Base-by-base conservation (phyloP, 1,140 invertebrate species). In the Zaprionus nigranus region DNA sequence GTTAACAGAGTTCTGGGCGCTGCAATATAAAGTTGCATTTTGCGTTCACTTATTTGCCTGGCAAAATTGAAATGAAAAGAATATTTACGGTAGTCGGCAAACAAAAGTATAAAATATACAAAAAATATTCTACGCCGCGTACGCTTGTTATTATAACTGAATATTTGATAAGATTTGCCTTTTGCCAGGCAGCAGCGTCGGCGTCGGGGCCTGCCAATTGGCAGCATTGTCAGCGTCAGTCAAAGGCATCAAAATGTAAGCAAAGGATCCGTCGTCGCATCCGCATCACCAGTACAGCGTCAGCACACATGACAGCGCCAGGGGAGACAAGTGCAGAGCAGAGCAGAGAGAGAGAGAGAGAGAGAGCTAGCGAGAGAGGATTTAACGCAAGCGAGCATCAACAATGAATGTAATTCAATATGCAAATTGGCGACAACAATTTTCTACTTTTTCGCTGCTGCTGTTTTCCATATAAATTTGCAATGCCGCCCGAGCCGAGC, bases 371-470 rank as follows among this genome's bases (percentile, higher is more conserved):
- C 3, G 30, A 46, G 43, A 20, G 40, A 64, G 75, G 56, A 72
- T 65, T 70, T 75, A 77, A 81, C 67, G 49, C 69, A 74, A 60
- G 77, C 71, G 54, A 83, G 63, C 71, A 85, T 79, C 79, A 90
- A 90, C 85, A 90, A 90, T 90, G 81, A 79, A 73, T 79, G 85
- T 90, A 90, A 90, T 90, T 90, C 85, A 84, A 88, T 90, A 88
- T 88, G 85, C 85, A 88, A 88, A 88, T 88, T 81, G 75, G 59
- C 60, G 65, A 72, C 75, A 84, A 77, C 73, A 79, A 79, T 82
- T 90, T 84, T 85, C 73, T 75, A 90, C 78, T 81, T 84, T 81
- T 81, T 79, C 56, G 43, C 53, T 61, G 66, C 54, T 38, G 63
- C 62, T 68, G 57, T 62, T 59, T 70, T 62, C 17, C 60, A 62